Base-by-base conservation (phyloP, 2,113 vertebrate genomes). In the Sebastes schlegelii region DNA sequence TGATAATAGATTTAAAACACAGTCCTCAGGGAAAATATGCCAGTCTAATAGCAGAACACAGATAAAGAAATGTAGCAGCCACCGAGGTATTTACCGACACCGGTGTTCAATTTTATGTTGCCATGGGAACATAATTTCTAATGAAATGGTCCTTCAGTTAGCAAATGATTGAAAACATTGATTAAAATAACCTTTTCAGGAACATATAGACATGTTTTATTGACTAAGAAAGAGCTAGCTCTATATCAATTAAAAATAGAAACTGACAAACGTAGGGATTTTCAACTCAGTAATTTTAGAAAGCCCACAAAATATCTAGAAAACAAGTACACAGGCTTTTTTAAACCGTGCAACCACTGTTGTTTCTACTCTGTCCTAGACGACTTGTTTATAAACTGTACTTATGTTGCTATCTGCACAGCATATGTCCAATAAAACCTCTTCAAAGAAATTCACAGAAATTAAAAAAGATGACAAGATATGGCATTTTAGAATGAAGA, bases 121-220 rank as follows among this genome's bases (percentile, higher is more conserved):
- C 58, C 42, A 63, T 58, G 17, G 70, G 54, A 70, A 45, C 52
- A 6, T 77, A 8, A 34, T 51, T 26, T 81, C 42, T 63, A 48
- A 70, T 61, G 21, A 34, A 54, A 6, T 51, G 48, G 16, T 70
- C 5, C 6, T 55, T 60, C 2, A n/a, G 6, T 77, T 26, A 54
- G 51, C 10, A 68, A 76, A 66, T 42, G 19, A 66, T 62, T 67
- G 10, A 43, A 57, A 74, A 42, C 23, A 66, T 40, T 34, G 26
- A 74, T 67, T 67, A 0, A 23, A 2, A 42, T 34, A 40, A 42
- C 17, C 8, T 65, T 66, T 23, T 21, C 23, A 46, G 21, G 17
- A 40, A 65, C 4, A 4, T n/a, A 54, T 10, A 19, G 34, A 69
- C 4, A 16, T 62, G n/a, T 40, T 26, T 14, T 57, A 19, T 48